A percentile compares a stretch with the other conserved stretches of the same genome.
phyloP scores from a whole-genome alignment of 2,797 vertebrate species.

The Argya squamiceps region DNA sequence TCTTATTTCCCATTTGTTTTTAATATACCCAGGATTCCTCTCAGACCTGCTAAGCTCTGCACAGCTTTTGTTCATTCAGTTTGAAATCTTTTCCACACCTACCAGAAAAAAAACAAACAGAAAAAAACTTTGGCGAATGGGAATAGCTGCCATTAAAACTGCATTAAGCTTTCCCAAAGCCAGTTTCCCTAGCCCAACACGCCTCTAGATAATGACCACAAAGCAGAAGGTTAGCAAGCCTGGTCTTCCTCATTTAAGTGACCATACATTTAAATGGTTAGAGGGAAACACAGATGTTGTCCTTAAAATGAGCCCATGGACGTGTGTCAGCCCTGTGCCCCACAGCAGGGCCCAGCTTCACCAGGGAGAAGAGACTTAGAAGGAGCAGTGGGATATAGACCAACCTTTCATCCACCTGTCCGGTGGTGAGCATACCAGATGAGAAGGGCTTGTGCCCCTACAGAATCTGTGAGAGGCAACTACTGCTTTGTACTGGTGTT shows the following conservation, averaged over 20 bases:
- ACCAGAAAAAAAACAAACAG: not conserved
- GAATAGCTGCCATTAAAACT: not conserved
- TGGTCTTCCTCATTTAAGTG: not conserved
- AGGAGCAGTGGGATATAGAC: not conserved
- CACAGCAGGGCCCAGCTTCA: fast-evolving
- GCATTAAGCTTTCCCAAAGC: not conserved
- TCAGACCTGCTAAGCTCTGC: not conserved
- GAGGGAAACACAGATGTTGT: not conserved
- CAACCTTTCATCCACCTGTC: not conserved
- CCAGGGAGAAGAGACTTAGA: not conserved
- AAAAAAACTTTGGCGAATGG: not conserved
- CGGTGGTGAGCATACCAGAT: not conserved
- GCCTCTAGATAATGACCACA: not conserved
- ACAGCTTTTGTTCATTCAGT: not conserved
- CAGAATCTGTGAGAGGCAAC: not conserved
- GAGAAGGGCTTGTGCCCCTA: not conserved
- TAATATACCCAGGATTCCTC: conserved; percentile 1
- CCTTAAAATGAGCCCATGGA: not conserved
- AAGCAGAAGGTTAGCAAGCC: not conserved
- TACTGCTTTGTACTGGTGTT: not conserved
- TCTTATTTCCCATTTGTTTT: conserved; percentile 14
- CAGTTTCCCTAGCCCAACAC: not conserved
- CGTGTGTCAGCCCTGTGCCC: fast-evolving
- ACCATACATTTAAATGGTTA: not conserved
- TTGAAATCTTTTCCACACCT: conserved; percentile 25